Evolutionary conservation across 1,140 invertebrate genomes (phyloP), one percentile per base, ranked within the genome.

Genomic region (Brevipalpus yothersi): DNA sequence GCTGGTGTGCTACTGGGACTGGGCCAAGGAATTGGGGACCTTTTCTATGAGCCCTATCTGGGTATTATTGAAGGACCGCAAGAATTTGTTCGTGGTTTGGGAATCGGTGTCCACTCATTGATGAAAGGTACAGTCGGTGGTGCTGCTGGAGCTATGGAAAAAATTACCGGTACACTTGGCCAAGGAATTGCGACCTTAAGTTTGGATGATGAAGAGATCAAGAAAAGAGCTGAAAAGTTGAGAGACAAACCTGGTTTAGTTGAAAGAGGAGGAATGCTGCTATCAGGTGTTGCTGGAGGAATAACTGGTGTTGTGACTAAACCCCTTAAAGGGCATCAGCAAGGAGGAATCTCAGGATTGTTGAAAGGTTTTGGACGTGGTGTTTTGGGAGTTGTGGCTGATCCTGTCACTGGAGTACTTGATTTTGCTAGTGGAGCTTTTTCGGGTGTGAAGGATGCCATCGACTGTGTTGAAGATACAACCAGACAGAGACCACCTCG

Each of bases 351-450:
- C 10, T 82, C 81, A 70, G 94, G 94, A 12, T 96, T 98, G 70
- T 90, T 96, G 69, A 95, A 94, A 76, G 93, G 94, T 60, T 74
- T 96, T 61, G 92, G 92, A 3, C 87, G 92, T 73, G 94, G 94
- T 31, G 78, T 95, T 56, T 81, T 97, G 62, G 94, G 94, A 5
- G 78, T 95, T 4, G 84, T 98, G 9, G 83, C 91, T 0, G 76
- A 93, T 60, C 94, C 94, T 55, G 90, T 89, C 10, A 86, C 89
- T 58, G 93, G 94, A 17, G 81, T 96, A 58, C 84, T 97, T 53
- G 94, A 98, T 74, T 97, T 98, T 75, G 91, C 93, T 7, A 91
- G 86, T 71, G 89, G 87, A 60, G 91, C 91, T 23, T 80, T 98
- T 53, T 87, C 88, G 65, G 82, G 85, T 47, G 85, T 95, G 8